A percentile compares a stretch with the other conserved stretches of the same genome.
phyloP scores from a whole-genome alignment of 1,140 invertebrate species.

The Musca domestica region DNA sequence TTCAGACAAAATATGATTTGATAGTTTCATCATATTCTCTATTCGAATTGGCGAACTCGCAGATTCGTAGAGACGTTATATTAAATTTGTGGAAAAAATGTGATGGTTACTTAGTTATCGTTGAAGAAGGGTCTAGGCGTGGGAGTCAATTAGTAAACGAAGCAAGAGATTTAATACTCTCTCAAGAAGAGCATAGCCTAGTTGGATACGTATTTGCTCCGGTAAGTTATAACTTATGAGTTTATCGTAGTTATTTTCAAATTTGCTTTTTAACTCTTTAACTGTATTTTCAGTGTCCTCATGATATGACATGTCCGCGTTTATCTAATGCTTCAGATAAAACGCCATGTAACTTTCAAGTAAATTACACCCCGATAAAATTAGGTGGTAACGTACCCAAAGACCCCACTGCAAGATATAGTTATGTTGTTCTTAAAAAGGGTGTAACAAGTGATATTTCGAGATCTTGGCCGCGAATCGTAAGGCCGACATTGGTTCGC shows the following conservation, averaged over 20 bases:
- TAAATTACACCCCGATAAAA: constrained; percentile 62
- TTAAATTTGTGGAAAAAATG: constrained; percentile 85
- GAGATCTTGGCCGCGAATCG: constrained; percentile 73
- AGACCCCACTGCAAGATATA: constrained; percentile 61
- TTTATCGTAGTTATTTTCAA: too few relatives aligned
- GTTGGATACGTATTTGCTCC: constrained; percentile 71
- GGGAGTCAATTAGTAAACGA: constrained; percentile 78
- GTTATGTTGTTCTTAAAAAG: constrained; percentile 79
- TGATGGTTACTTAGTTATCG: constrained; percentile 74
- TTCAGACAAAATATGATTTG: constrained; percentile 72
- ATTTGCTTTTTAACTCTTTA: too few relatives aligned
- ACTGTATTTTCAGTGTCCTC: constrained; percentile 67
- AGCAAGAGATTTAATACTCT: constrained; percentile 70
- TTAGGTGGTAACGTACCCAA: constrained; percentile 53
- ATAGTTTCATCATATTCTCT: constrained; percentile 79
- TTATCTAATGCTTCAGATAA: constrained; percentile 54
- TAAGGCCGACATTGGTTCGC: constrained; percentile 64
- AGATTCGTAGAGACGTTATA: constrained; percentile 68
- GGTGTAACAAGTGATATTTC: constrained; percentile 58
- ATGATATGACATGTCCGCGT: constrained; percentile 73
- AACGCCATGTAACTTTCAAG: constrained; percentile 76
- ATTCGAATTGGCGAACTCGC: constrained; percentile 71
- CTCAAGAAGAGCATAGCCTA: constrained; percentile 49
- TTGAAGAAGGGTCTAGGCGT: constrained; percentile 79
- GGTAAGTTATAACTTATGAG: constrained; percentile 60